These are phyloP conservation scores for Leptinotarsa texana DNA, from an alignment of 1,140 invertebrate genomes.

Conservation along the genomic window DNA sequence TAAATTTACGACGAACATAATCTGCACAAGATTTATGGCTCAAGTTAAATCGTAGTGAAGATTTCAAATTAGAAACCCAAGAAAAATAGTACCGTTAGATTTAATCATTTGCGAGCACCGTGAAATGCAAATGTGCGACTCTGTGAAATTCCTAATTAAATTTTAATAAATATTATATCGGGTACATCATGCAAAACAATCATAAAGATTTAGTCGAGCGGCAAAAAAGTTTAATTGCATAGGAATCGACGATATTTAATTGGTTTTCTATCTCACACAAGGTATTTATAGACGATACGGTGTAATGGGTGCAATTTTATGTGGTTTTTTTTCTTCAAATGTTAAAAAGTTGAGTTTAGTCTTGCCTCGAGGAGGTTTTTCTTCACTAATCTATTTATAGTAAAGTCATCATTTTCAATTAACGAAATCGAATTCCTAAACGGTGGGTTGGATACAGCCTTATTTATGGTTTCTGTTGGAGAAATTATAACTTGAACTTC, in stretches of 20 bases:
- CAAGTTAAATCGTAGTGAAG: neutral
- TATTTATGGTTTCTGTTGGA: no score
- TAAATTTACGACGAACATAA: neutral
- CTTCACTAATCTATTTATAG: neutral
- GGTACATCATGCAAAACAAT: conserved; percentile 13
- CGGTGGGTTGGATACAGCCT: neutral
- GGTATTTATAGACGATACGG: conserved; percentile 5
- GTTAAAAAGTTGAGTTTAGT: neutral
- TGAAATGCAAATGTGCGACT: conserved; percentile 12
- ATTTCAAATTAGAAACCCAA: neutral
- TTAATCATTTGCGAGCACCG: conserved; percentile 2
- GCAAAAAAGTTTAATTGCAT: conserved; percentile 9
- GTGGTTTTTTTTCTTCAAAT: neutral
- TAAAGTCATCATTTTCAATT: neutral
- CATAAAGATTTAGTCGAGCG: conserved; percentile 18
- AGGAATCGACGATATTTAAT: conserved; percentile 6
- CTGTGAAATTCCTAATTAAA: conserved; percentile 16
- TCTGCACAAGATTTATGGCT: neutral
- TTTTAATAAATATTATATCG: conserved; percentile 6
- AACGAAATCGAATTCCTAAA: neutral
- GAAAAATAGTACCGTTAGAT: neutral
- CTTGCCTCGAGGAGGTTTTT: neutral
- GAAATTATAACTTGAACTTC: no score
- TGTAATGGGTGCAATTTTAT: neutral
- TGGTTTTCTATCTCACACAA: neutral